These are phyloP conservation scores for Cyclophora punctaria DNA, from an alignment of 2,888 invertebrate species.

Conservation along the genomic window DNA sequence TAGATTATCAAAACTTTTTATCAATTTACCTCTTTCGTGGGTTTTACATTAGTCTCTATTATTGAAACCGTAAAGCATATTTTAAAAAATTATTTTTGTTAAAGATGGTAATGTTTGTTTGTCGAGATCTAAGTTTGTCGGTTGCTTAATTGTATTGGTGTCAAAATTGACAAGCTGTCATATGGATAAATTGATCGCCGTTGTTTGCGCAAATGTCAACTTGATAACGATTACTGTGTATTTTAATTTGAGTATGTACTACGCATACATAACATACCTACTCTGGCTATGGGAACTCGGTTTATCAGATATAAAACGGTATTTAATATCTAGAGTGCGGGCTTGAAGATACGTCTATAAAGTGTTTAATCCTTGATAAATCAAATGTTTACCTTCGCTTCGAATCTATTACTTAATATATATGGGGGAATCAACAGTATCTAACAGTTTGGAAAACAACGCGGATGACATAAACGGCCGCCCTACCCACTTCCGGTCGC, in stretches of 20 bases:
- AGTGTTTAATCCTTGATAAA: conserved; percentile 19
- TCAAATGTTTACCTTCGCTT: conserved; percentile 18
- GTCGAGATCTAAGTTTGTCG: conserved; percentile 52
- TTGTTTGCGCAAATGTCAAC: conserved; percentile 68
- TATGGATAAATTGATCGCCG: conserved; percentile 66
- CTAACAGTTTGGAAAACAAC: conserved; percentile 48
- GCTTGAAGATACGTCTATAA: conserved; percentile 20
- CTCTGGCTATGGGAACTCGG: conserved; percentile 42
- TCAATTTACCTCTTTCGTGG: conserved; percentile 12
- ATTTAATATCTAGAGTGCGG: conserved; percentile 16
- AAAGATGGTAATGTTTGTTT: conserved; percentile 38
- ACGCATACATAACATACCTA: conserved; percentile 21
- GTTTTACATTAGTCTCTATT: conserved; percentile 21
- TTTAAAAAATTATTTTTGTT: conserved; percentile 26
- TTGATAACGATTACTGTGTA: conserved; percentile 64
- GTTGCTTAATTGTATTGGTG: conserved; percentile 73
- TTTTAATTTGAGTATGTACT: conserved; percentile 55
- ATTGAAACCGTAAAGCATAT: conserved; percentile 28
- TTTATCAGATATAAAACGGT: conserved; percentile 36
- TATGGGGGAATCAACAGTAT: conserved; percentile 29
- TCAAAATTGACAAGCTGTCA: conserved; percentile 68
- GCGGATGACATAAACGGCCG: conserved; percentile 47
- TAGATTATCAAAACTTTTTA: conserved; percentile 42
- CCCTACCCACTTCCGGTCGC: conserved; percentile 61
- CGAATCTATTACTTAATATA: conserved; percentile 21